Base-by-base conservation (phyloP, 92 coral and sea anemone species). In the Phenganax stokvisi region DNA sequence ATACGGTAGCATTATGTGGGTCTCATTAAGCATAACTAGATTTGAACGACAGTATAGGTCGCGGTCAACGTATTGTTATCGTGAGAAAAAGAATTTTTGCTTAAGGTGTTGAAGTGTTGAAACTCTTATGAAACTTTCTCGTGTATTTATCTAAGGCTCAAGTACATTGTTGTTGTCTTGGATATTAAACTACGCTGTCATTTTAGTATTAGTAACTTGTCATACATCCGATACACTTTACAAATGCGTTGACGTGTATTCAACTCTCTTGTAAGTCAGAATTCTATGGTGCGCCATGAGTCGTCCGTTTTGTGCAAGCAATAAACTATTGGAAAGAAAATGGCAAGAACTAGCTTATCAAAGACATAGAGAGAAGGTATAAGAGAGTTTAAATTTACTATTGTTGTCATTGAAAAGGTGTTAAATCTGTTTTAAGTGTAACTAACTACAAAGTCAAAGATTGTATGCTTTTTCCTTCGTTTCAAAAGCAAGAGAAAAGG, bases 261-360 rank as follows among this genome's bases (percentile, higher is more conserved):
- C 47, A 15, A 51, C 44, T 72, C 44, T 51, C 15, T 12, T n/a
- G 57, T 51, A 51, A 29, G 12, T 10, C 6, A 15, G 6, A 31
- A 29, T 25, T 37, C 12, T 11, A 70, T 6, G 37, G 10, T 10
- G 5, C n/a, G 56, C 1, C 8, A 78, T 78, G 82, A 62, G 64
- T 17, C 72, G 73, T 61, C 82, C 82, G 8, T 78, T 78, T 51
- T 78, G 82, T 61, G 82, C 82, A 51, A 61, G 82, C 30, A 78
- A 63, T 59, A 78, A 78, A 61, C 58, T 44, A 29, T 61, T 78
- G 3, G 82, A 78, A 63, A 31, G 68, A 47, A 78, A 64, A 78
- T 78, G 82, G 82, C 72, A 54, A 12, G 82, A 78, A 5, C 31
- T 78, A 60, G 82, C 82, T 27, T 78, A 31, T 20, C 82, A 78